These are phyloP conservation scores for Amphiduros pacificus DNA, from an alignment of 2,888 invertebrate species.

Conservation along the genomic window DNA sequence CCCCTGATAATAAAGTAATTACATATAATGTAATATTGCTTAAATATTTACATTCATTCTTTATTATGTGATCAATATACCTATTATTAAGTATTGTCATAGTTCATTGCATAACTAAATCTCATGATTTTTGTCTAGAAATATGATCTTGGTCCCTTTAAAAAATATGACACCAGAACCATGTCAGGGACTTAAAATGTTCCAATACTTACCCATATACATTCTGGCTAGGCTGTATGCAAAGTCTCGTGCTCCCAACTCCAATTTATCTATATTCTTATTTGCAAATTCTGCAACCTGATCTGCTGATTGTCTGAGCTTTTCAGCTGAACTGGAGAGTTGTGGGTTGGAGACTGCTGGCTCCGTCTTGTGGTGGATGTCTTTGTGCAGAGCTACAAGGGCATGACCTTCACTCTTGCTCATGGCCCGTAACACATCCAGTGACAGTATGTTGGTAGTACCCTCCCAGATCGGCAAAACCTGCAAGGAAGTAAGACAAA, in stretches of 20 bases:
- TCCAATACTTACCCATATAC: slow-evolving; percentile 47
- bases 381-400: slow-evolving; percentile 50
- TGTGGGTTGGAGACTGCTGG: slow-evolving; percentile 19
- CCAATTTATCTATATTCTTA: slow-evolving; percentile 40
- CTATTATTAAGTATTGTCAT: too few relatives aligned
- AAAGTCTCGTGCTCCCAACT: slow-evolving; percentile 62
- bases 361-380: slow-evolving; percentile 42
- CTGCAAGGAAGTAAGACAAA: slow-evolving; percentile 36
- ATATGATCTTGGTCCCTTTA: too few relatives aligned
- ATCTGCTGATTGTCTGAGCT: slow-evolving; percentile 34
- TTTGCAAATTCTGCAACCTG: slow-evolving; percentile 30
- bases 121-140: too few relatives aligned
- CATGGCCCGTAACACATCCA: slow-evolving; percentile 64
- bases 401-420: slow-evolving; percentile 60
- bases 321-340: slow-evolving; percentile 32
- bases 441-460: slow-evolving; percentile 65
- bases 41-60: neutral
- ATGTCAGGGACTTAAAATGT: neutral
- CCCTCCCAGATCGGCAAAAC: slow-evolving; percentile 67
- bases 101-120: too few relatives aligned
- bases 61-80: neutral
- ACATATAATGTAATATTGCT: neutral
- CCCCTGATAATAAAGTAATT: neutral
- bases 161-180: neutral
- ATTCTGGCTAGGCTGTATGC: slow-evolving; percentile 61